A percentile compares a stretch with the other conserved stretches of the same genome.
Evolutionary conservation across 2,888 invertebrate species (phyloP).

Genomic region (Euspilapteryx auroguttella): DNA sequence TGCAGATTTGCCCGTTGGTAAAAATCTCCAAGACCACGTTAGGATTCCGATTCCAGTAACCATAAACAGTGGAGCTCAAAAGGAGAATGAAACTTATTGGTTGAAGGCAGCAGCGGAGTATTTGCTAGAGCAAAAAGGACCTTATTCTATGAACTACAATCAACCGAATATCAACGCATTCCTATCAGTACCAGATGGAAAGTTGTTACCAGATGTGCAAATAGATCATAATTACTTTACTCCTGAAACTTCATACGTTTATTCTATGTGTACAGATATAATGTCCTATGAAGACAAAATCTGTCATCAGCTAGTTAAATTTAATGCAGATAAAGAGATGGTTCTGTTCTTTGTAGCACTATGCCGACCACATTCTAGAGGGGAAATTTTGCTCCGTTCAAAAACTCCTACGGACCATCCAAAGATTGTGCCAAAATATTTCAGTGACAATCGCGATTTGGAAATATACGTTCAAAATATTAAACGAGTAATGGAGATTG

Average conservation of each 20-base stretch:
- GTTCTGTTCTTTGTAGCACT: conserved; percentile 35
- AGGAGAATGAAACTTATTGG: conserved; percentile 27
- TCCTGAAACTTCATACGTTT: conserved; percentile 31
- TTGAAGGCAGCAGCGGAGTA: conserved; percentile 33
- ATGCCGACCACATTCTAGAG: conserved; percentile 36
- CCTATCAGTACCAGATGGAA: conserved; percentile 24
- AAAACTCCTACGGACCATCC: conserved; percentile 26
- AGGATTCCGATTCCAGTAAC: conserved; percentile 39
- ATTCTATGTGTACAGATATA: conserved; percentile 24
- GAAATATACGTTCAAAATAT: conserved; percentile 25
- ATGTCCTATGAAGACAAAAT: conserved; percentile 29
- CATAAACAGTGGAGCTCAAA: conserved; percentile 26
- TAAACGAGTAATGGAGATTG: conserved; percentile 28
- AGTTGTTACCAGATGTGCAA: conserved; percentile 36
- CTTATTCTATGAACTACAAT: conserved; percentile 35
- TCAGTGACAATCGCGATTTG: conserved; percentile 33
- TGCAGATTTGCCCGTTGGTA: conserved; percentile 34
- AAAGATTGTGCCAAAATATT: conserved; percentile 36
- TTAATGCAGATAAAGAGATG: conserved; percentile 34
- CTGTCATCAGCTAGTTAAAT: conserved; percentile 30
- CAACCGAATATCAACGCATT: conserved; percentile 47
- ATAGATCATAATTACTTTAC: conserved; percentile 46
- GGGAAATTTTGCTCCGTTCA: conserved; percentile 26
- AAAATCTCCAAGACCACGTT: conserved; percentile 49
- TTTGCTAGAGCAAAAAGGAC: conserved; percentile 36